phyloP scores from a whole-genome alignment of 2,113 vertebrate genomes.

The Rhynchopsitta pachyrhyncha region DNA sequence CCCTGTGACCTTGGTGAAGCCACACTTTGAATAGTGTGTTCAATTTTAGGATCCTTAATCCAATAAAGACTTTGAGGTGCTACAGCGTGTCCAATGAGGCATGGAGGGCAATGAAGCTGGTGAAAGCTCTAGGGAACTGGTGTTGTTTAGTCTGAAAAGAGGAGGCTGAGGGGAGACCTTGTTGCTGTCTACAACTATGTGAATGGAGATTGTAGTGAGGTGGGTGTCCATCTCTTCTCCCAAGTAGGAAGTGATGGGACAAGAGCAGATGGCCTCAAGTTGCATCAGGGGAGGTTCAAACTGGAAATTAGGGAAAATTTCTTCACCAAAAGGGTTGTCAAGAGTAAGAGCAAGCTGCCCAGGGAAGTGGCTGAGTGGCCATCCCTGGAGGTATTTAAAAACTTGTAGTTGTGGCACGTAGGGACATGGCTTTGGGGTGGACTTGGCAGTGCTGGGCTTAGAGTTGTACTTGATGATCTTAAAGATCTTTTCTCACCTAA shows the following conservation, averaged over 20 bases:
- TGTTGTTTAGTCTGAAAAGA: neutral
- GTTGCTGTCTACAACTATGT: accelerated
- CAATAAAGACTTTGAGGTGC: neutral
- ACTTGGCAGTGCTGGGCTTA: neutral
- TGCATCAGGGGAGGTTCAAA: neutral
- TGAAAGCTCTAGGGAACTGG: neutral
- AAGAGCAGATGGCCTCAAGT: neutral
- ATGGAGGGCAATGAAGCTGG: accelerated
- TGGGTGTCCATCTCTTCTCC: neutral
- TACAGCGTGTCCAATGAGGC: neutral
- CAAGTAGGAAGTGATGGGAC: neutral
- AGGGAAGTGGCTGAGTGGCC: neutral
- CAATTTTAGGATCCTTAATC: neutral
- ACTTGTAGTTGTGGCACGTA: accelerated
- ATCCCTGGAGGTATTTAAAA: neutral
- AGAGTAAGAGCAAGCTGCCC: neutral
- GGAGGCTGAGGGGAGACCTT: neutral
- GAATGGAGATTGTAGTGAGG: neutral
- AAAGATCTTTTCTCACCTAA: neutral
- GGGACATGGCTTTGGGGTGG: neutral
- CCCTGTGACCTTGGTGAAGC: neutral
- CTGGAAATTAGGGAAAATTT: neutral
- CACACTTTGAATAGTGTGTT: accelerated
- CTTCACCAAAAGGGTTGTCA: neutral
- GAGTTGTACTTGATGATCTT: neutral